Conservation (phyloP, 2,797 vertebrate species). For the Gouania willdenowi region DNA sequence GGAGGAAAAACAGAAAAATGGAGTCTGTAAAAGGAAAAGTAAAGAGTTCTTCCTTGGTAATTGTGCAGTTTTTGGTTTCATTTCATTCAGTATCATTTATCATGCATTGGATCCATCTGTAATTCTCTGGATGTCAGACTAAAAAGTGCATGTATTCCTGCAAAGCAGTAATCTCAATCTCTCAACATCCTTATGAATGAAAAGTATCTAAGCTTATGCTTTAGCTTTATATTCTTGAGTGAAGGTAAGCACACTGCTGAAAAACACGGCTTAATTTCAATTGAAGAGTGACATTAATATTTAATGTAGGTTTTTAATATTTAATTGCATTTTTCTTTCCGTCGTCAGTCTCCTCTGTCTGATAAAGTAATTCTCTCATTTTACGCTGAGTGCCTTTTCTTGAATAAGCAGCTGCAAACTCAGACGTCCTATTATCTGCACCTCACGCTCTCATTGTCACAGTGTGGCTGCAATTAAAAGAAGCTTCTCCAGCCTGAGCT, state of each 20-base stretch:
- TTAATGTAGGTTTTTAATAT: slow-evolving; percentile 64
- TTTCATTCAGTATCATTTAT: slow-evolving; percentile 8
- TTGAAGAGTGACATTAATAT: slow-evolving; percentile 62
- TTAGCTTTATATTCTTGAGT: slow-evolving; percentile 18
- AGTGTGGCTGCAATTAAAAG: not conserved
- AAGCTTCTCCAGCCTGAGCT: slow-evolving; percentile 12
- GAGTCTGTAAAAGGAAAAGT: too few relatives aligned
- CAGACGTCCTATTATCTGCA: slow-evolving; percentile 7
- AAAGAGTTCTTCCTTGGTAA: too few relatives aligned
- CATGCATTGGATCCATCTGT: slow-evolving; percentile 2
- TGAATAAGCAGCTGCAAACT: slow-evolving; percentile 1
- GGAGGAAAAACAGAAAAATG: not conserved
- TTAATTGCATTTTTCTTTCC: slow-evolving; percentile 49
- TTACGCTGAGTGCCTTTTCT: slow-evolving; percentile 15
- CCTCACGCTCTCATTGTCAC: not conserved
- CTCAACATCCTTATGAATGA: too few relatives aligned
- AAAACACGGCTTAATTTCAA: slow-evolving; percentile 41
- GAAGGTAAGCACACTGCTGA: slow-evolving; percentile 19
- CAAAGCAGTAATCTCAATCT: slow-evolving; percentile 7
- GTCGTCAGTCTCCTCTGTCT: slow-evolving; percentile 39
- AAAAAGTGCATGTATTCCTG: slow-evolving; percentile 11
- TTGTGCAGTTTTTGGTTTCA: not conserved
- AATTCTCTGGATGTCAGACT: slow-evolving; percentile 11
- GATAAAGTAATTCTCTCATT: slow-evolving; percentile 27
- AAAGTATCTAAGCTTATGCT: too few relatives aligned